Conservation (phyloP, 2,797 vertebrate genomes). For the Sciurus vulgaris region DNA sequence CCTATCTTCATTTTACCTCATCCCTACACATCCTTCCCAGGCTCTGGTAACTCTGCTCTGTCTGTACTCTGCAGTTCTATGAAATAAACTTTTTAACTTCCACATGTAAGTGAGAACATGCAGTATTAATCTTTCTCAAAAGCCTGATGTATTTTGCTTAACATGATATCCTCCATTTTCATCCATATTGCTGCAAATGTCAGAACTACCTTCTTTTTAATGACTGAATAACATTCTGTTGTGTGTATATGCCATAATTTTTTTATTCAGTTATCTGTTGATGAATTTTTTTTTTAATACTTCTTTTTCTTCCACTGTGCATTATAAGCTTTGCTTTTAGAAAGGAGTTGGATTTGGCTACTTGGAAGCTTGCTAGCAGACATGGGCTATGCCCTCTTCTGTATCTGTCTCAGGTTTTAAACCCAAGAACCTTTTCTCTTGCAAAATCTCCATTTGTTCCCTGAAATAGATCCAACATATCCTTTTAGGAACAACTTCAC, state of each 20-base stretch:
- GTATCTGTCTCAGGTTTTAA: background rate
- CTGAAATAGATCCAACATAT: background rate
- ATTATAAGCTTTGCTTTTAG: background rate
- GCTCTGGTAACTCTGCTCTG: background rate
- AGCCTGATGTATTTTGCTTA: background rate
- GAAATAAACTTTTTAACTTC: background rate
- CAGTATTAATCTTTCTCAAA: background rate
- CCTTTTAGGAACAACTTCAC: constrained; percentile 4
- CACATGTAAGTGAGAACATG: background rate
- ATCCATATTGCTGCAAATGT: background rate
- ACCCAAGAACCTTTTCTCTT: background rate
- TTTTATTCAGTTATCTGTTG: background rate
- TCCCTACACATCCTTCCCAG: background rate
- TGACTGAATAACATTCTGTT: background rate
- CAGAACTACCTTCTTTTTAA: background rate
- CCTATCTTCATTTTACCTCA: background rate
- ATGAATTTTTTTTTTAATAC: background rate
- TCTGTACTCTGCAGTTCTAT: background rate
- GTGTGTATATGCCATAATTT: background rate
- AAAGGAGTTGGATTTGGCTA: background rate
- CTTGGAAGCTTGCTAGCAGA: background rate
- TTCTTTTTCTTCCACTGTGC: background rate
- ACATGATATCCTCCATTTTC: background rate
- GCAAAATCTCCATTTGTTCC: background rate
- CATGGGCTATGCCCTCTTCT: background rate